phyloP scores from a whole-genome alignment of 2,888 invertebrate species.

The Phyllotreta striolata region DNA sequence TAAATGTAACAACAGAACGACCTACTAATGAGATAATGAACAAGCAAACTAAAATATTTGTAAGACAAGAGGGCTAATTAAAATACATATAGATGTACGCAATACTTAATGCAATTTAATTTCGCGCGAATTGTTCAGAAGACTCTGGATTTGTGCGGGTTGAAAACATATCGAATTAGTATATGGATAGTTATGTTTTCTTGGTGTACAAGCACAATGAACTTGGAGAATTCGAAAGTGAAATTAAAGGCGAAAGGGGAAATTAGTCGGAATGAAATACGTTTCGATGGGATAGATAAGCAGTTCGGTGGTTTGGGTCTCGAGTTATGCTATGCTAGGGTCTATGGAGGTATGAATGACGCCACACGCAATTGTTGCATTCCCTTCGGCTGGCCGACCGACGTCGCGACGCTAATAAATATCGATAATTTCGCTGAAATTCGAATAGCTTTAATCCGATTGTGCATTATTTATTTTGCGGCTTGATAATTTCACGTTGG shows the following conservation, averaged over 20 bases:
- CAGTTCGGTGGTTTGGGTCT: not conserved
- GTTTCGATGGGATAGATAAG: slow-evolving; percentile 3
- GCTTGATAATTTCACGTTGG: no score
- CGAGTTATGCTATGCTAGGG: slow-evolving; percentile 5
- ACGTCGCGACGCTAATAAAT: not conserved
- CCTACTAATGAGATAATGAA: no score
- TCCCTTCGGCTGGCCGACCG: slow-evolving; percentile 12
- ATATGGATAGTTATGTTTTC: not conserved
- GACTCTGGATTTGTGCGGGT: no score
- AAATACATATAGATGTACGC: no score
- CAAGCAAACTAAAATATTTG: no score
- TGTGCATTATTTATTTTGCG: no score
- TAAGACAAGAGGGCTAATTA: no score
- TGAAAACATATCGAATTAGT: no score
- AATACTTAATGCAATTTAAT: no score
- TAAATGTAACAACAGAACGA: not conserved
- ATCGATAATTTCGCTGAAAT: not conserved
- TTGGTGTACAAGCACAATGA: not conserved
- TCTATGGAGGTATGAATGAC: slow-evolving; percentile 16
- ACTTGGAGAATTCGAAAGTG: slow-evolving; percentile 5
- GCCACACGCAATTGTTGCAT: slow-evolving; percentile 15
- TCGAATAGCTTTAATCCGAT: no score
- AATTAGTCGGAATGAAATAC: slow-evolving; percentile 4
- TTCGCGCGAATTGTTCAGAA: no score
- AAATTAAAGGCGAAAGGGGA: slow-evolving; percentile 4